Evolutionary conservation across 2,113 vertebrate genomes (phyloP), one percentile per base, ranked within the genome.

Genomic region (Cacatua alba): DNA sequence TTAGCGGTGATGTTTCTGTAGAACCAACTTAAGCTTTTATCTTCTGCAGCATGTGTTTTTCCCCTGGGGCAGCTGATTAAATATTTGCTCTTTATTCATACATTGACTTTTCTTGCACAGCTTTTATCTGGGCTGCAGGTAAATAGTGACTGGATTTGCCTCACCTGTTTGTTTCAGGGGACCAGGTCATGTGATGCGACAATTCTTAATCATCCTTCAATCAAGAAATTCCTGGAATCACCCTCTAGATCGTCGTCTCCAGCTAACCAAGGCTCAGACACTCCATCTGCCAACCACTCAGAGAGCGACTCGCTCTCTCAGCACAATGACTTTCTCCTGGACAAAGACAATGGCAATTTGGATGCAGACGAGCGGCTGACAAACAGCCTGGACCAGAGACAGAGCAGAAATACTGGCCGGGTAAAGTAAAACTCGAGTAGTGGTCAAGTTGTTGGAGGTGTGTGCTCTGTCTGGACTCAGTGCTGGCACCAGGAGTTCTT

Each of bases 171-270:
- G 0, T 97, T 97, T 28, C 92, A 99, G 98, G 97, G 98, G 26
- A 96, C 98, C 55, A 99, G 99, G 96, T 97, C 98, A 1, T 98
- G 98, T 43, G 99, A 99, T 93, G 69, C 98, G 0, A 98, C 98
- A 41, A 98, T 99, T 95, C 98, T 99, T 90, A 99, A 99, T 97
- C 99, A 99, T 96, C 99, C 99, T 63, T 99, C 99, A 92, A 99
- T 99, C 97, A 99, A 99, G 91, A 99, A 99, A 64, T 99, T 99
- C 97, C 95, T 99, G 97, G 99, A 99, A 92, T 99, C 99, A 2
- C 99, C 99, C 16, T 99, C 99, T 7, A 98, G 99, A 75, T 99
- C 99, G 1, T 99, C 99, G 0, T 99, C 99, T 62, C 99, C 99
- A 79, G 98, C 99, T 91, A 99, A 99, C 98, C 99, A 99, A 95